A percentile compares a stretch with the other conserved stretches of the same genome.
phyloP scores from a whole-genome alignment of 2,888 invertebrate species.

The Lissocephala sabroskyi region DNA sequence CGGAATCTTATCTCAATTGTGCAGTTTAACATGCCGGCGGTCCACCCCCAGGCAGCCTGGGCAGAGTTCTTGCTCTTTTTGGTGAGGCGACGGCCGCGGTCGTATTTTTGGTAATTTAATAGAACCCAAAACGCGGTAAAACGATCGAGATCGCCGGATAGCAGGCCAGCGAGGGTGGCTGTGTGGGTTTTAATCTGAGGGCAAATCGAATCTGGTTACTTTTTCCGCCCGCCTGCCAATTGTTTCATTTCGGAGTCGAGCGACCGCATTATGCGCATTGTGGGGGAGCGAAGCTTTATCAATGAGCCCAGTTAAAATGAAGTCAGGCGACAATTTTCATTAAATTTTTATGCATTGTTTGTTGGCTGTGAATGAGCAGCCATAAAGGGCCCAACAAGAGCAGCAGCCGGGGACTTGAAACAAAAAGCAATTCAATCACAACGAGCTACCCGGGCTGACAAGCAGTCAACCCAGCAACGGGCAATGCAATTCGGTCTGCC shows the following conservation, averaged over 20 bases:
- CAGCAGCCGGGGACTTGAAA: constrained; percentile 30
- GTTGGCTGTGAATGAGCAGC: constrained; percentile 55
- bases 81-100: too few species aligned
- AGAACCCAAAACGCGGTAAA: constrained; percentile 23
- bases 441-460: constrained; percentile 28
- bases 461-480: constrained; percentile 16
- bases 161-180: too few species aligned
- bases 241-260: too few species aligned
- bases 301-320: constrained; percentile 39
- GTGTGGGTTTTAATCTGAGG: too few species aligned
- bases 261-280: constrained; percentile 3
- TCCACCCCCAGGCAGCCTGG: too few species aligned
- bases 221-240: too few species aligned
- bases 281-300: constrained; percentile 5
- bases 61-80: too few species aligned
- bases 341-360: constrained; percentile 60
- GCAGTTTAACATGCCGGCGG: constrained; percentile 52
- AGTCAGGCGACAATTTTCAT: constrained; percentile 68
- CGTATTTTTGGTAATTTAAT: constrained; percentile 60
- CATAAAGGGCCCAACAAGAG: constrained; percentile 48
- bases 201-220: too few species aligned
- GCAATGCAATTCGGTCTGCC: constrained; percentile 10
- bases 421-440: constrained; percentile 66
- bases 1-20: constrained; percentile 71
- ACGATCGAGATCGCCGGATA: too few species aligned